Percentiles rank a stretch among this genome's conserved stretches.
phyloP scores from a whole-genome alignment of 1,140 invertebrate genomes.

The Popillia japonica region DNA sequence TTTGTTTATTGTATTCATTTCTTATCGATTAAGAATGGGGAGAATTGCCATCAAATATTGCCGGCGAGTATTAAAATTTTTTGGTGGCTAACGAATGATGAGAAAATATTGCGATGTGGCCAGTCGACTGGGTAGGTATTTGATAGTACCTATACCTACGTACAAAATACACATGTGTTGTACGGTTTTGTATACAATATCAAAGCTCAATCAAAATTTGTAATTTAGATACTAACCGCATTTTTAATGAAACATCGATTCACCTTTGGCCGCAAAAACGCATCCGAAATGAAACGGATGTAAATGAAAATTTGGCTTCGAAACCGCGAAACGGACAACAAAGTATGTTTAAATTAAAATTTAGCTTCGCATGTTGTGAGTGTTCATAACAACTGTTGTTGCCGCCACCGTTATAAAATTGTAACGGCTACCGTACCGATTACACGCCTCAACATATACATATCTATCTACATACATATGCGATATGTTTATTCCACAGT shows the following conservation, averaged over 20 bases:
- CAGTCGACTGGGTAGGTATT: too few relatives aligned
- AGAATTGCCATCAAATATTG: too few relatives aligned
- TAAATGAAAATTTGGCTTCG: slow-evolving; percentile 44
- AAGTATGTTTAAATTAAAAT: slow-evolving; percentile 42
- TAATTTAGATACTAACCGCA: slow-evolving; percentile 48
- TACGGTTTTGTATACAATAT: background rate
- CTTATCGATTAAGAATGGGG: too few relatives aligned
- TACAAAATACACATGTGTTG: background rate
- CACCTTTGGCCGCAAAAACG: slow-evolving; percentile 43
- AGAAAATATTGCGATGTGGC: too few relatives aligned
- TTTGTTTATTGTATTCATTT: too few relatives aligned
- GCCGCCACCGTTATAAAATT: background rate
- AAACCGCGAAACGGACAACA: slow-evolving; percentile 39
- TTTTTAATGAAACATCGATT: slow-evolving; percentile 50
- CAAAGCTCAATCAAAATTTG: slow-evolving; percentile 46
- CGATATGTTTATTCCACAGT: too few relatives aligned
- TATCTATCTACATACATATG: too few relatives aligned
- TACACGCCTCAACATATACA: too few relatives aligned
- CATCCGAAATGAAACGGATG: slow-evolving; percentile 45
- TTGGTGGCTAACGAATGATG: too few relatives aligned
- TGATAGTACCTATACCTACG: too few relatives aligned
- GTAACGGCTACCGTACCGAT: background rate
- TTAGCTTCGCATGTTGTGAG: slow-evolving; percentile 19
- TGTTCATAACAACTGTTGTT: background rate
- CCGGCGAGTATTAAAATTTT: too few relatives aligned